These are phyloP conservation scores for Ennomos quercinarius DNA, from an alignment of 2,888 invertebrate genomes.

Conservation along the genomic window DNA sequence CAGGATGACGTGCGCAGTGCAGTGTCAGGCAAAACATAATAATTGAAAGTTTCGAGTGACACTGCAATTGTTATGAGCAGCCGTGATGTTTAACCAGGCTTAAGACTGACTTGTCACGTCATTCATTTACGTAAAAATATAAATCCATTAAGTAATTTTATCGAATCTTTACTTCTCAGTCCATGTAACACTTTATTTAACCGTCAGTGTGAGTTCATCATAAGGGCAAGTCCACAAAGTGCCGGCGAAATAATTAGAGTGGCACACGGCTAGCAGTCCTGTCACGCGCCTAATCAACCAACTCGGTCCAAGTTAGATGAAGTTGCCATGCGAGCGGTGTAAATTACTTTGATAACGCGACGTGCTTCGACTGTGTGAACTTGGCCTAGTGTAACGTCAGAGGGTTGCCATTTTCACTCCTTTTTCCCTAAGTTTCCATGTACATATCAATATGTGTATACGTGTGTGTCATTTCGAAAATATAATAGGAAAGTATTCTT, in stretches of 20 bases:
- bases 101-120: too few species aligned
- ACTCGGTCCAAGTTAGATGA: constrained; percentile 73
- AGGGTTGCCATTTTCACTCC: constrained; percentile 7
- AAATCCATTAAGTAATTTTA: too few species aligned
- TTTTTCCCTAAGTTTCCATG: constrained; percentile 3
- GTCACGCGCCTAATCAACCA: constrained; percentile 77
- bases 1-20: too few species aligned
- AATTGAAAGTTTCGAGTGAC: too few species aligned
- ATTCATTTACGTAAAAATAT: too few species aligned
- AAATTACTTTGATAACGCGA: constrained; percentile 72
- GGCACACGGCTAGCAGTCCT: constrained; percentile 46
- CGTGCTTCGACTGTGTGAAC: constrained; percentile 68
- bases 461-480: too few species aligned
- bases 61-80: too few species aligned
- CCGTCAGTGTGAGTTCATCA: constrained; percentile 21
- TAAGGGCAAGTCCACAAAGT: constrained; percentile 33
- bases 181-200: not conserved
- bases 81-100: too few species aligned
- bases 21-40: too few species aligned
- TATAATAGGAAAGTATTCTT: too few species aligned
- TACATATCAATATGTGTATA: too few species aligned
- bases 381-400: constrained; percentile 49
- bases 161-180: too few species aligned
- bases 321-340: constrained; percentile 68
- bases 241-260: constrained; percentile 54